phyloP scores from a whole-genome alignment of 2,797 vertebrate species.

The Squalus acanthias region DNA sequence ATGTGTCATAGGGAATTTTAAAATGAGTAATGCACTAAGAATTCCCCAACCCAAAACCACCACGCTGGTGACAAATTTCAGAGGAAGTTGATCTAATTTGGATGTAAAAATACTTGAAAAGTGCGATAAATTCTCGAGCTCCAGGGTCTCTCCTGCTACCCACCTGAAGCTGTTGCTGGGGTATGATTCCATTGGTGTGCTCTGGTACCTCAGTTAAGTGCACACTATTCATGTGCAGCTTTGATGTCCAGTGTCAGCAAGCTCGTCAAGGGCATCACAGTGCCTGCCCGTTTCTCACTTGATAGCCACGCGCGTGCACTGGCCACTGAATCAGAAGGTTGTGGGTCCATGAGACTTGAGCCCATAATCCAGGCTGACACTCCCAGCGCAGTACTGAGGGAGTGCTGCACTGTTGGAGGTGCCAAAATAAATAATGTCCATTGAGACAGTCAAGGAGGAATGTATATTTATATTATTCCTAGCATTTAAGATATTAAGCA shows the following conservation, averaged over 20 bases:
- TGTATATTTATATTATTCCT: not conserved
- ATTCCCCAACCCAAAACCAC: too few species aligned
- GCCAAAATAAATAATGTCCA: not conserved
- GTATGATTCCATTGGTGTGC: not conserved
- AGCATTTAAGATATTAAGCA: not conserved
- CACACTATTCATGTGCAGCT: not conserved
- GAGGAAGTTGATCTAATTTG: too few species aligned
- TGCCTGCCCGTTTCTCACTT: not conserved
- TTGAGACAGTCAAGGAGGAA: not conserved
- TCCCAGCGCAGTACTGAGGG: not conserved
- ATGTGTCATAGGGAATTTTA: too few species aligned
- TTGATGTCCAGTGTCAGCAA: not conserved
- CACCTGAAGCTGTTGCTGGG: not conserved
- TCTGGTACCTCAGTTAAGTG: not conserved
- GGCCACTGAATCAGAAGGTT: not conserved
- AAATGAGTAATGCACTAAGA: too few species aligned
- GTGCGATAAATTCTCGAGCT: too few species aligned
- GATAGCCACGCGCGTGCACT: not conserved
- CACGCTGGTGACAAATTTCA: too few species aligned
- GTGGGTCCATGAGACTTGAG: not conserved
- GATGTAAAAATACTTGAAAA: too few species aligned
- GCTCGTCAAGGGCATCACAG: not conserved
- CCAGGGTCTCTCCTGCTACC: not conserved
- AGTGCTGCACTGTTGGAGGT: not conserved
- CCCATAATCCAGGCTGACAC: not conserved